Percentiles rank a stretch among this genome's conserved stretches.
phyloP scores from a whole-genome alignment of 2,888 invertebrate species.

The Camponotus fellah region DNA sequence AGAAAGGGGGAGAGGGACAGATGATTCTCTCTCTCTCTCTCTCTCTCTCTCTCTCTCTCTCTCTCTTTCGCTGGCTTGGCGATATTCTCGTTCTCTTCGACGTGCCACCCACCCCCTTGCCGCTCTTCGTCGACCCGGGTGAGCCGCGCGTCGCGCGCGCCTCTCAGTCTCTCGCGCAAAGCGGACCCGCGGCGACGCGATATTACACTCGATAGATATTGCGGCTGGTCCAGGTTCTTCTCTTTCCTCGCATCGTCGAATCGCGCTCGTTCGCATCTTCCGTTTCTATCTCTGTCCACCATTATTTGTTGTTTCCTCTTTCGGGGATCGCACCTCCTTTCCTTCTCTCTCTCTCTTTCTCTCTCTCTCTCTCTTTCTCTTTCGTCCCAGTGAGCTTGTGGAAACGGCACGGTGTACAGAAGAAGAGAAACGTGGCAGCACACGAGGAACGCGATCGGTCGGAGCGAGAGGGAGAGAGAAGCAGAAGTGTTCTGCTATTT shows the following conservation, averaged over 20 bases:
- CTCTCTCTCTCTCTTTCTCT: not conserved
- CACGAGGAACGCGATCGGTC: slow-evolving; percentile 24
- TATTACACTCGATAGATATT: slow-evolving; percentile 58
- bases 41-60: not conserved
- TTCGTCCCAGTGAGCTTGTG: not conserved
- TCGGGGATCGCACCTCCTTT: not conserved
- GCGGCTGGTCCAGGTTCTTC: slow-evolving; percentile 72
- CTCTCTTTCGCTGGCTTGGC: not conserved
- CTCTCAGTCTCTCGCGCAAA: slow-evolving; percentile 76
- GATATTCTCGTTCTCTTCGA: slow-evolving; percentile 20
- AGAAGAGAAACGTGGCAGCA: slow-evolving; percentile 51
- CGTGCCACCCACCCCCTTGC: slow-evolving; percentile 28
- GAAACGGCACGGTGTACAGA: slow-evolving; percentile 17
- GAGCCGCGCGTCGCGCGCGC: slow-evolving; percentile 54
- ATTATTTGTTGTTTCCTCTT: not conserved
- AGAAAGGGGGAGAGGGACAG: not conserved
- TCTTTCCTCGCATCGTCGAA: slow-evolving; percentile 20
- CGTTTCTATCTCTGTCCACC: not conserved
- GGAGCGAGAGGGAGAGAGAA: slow-evolving; percentile 36
- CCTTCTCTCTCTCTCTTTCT: not conserved
- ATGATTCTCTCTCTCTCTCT: too few relatives aligned
- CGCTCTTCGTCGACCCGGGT: slow-evolving; percentile 55
- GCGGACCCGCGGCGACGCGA: slow-evolving; percentile 70
- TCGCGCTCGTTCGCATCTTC: not conserved
- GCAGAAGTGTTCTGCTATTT: slow-evolving; percentile 71